phyloP scores from a whole-genome alignment of 2,797 vertebrate species.

The Muscicapa striata region DNA sequence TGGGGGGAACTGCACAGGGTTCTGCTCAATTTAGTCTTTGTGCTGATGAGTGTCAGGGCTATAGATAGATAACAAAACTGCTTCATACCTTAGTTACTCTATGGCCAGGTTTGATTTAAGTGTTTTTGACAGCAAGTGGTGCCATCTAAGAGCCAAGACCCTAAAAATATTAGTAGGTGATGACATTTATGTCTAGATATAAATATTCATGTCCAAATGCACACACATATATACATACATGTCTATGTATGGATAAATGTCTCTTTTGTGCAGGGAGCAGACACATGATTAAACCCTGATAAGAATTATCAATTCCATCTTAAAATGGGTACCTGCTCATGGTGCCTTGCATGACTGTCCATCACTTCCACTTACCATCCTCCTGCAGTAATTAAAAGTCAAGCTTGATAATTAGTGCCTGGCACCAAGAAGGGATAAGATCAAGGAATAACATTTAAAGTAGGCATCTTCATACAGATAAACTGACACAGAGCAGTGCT shows the following conservation, averaged over 20 bases:
- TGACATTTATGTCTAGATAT: neutral
- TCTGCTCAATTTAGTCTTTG: neutral
- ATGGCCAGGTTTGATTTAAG: neutral
- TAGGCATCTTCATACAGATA: neutral
- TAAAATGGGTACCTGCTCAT: neutral
- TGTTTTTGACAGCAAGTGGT: neutral
- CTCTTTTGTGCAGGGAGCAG: neutral
- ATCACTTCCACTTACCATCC: neutral
- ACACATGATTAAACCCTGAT: neutral
- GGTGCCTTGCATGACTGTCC: neutral
- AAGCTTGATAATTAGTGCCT: neutral
- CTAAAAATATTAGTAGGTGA: neutral
- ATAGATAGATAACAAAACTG: neutral
- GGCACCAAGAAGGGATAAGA: neutral
- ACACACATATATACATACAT: neutral
- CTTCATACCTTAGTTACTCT: neutral
- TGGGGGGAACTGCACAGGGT: rapidly evolving
- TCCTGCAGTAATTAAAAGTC: neutral
- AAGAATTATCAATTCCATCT: neutral
- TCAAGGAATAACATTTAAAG: neutral
- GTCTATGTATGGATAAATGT: neutral
- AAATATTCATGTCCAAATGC: neutral
- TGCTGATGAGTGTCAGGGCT: neutral
- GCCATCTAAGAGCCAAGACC: neutral
- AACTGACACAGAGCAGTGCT: neutral